Evolutionary conservation across 2,113 vertebrate species (phyloP).

Genomic region (Cairina moschata): DNA sequence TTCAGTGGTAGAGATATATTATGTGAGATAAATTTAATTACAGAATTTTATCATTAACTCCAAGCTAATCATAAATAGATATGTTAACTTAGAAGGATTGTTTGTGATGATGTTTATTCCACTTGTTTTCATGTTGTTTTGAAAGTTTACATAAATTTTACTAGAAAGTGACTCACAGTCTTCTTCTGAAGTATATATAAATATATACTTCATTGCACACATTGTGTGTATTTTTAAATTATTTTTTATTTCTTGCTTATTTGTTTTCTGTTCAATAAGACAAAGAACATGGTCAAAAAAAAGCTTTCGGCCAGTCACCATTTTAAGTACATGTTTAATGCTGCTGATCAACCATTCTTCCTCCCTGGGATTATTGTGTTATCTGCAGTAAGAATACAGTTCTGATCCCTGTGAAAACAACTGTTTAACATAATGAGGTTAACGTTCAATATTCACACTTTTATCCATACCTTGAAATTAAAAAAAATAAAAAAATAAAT

Average conservation of each 20-base stretch:
- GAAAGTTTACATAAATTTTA: background rate
- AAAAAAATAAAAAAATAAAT: background rate
- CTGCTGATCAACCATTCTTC: background rate
- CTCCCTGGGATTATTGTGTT: background rate
- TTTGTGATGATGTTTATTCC: background rate
- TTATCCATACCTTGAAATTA: background rate
- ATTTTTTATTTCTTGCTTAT: background rate
- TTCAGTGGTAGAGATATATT: background rate
- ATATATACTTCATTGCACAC: no score
- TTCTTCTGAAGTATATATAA: background rate
- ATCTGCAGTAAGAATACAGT: background rate
- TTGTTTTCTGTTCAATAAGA: background rate
- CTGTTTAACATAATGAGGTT: background rate
- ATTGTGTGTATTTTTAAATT: no score
- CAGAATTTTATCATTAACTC: background rate
- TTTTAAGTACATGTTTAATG: background rate
- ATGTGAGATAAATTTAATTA: background rate
- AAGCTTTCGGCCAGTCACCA: background rate
- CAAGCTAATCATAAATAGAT: background rate
- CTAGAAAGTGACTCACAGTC: background rate
- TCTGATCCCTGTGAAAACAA: background rate
- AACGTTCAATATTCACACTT: background rate
- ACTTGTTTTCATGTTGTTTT: fast-evolving
- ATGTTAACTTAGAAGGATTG: background rate
- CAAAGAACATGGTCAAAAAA: background rate